Conservation (phyloP, 2,888 invertebrate species). For the Melikaiella ostensackeni region DNA sequence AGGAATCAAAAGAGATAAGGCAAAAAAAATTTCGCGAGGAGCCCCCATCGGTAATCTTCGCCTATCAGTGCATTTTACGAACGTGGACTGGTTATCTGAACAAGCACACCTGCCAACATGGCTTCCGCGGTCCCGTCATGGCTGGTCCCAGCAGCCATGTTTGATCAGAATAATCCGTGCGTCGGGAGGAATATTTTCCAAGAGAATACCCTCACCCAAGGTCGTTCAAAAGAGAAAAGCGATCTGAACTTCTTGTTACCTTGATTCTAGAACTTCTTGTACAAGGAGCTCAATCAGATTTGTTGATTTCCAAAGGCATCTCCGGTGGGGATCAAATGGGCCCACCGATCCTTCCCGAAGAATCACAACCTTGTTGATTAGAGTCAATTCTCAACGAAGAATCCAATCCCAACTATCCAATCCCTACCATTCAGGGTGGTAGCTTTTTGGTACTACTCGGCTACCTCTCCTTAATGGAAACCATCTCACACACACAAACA, state of each 20-base stretch:
- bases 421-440: neutral
- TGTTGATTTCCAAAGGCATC: conserved; percentile 55
- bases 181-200: conserved; percentile 31
- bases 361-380: conserved; percentile 23
- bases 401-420: neutral
- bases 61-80: conserved; percentile 61
- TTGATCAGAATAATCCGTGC: conserved; percentile 70
- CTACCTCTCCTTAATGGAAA: conserved; percentile 2
- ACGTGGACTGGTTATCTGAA: conserved; percentile 65
- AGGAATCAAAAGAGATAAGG: conserved; percentile 21
- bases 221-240: conserved; percentile 46
- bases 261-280: conserved; percentile 48
- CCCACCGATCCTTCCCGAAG: conserved; percentile 46
- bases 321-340: conserved; percentile 56
- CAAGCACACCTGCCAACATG: conserved; percentile 77
- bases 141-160: conserved; percentile 75
- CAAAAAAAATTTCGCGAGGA: conserved; percentile 48
- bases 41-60: conserved; percentile 56
- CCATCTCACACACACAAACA: conserved; percentile 5
- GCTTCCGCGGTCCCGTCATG: conserved; percentile 76
- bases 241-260: conserved; percentile 53
- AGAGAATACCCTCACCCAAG: conserved; percentile 39
- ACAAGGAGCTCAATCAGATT: conserved; percentile 51
- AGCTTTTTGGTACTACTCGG: conserved; percentile 38
- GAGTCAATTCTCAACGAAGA: neutral